Evolutionary conservation across 2,888 invertebrate species (phyloP).

Genomic region (Platynereis dumerilii): DNA sequence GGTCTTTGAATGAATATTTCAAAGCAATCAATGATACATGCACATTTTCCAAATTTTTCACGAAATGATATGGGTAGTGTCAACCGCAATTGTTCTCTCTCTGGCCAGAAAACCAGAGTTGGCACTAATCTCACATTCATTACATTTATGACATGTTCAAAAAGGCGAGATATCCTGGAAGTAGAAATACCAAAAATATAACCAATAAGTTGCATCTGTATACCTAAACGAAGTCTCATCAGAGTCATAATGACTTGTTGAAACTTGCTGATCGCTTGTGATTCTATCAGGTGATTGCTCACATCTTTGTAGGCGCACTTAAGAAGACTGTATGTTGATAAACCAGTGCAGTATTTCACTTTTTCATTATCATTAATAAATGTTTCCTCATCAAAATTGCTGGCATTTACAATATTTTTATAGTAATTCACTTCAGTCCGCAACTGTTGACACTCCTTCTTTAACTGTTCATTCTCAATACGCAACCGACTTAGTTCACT

Average conservation of each 20-base stretch:
- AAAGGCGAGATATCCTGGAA: constrained; percentile 19
- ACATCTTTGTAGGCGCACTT: constrained; percentile 15
- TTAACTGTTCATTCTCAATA: too few species aligned
- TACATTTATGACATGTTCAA: constrained; percentile 13
- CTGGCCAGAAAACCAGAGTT: constrained; percentile 17
- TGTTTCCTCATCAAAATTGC: too few species aligned
- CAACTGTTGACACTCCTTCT: too few species aligned
- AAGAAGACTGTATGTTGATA: constrained; percentile 14
- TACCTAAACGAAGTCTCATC: constrained; percentile 32
- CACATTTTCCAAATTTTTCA: constrained; percentile 9
- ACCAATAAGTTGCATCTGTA: constrained; percentile 20
- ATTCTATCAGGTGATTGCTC: constrained; percentile 6
- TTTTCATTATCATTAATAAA: constrained; percentile 12
- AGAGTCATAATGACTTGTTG: constrained; percentile 27
- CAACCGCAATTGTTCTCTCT: constrained; percentile 26
- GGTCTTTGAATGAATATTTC: constrained; percentile 18
- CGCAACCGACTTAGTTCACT: too few species aligned
- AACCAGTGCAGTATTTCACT: constrained; percentile 17
- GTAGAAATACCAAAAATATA: constrained; percentile 20
- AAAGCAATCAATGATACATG: constrained; percentile 20
- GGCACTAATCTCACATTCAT: neutral
- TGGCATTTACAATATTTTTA: too few species aligned
- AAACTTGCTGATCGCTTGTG: constrained; percentile 24
- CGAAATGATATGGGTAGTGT: constrained; percentile 11
- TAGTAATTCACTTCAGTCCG: too few species aligned